These are phyloP conservation scores for Otolemur crassicaudatus DNA, from an alignment of 2,797 vertebrate species.

Conservation along the genomic window DNA sequence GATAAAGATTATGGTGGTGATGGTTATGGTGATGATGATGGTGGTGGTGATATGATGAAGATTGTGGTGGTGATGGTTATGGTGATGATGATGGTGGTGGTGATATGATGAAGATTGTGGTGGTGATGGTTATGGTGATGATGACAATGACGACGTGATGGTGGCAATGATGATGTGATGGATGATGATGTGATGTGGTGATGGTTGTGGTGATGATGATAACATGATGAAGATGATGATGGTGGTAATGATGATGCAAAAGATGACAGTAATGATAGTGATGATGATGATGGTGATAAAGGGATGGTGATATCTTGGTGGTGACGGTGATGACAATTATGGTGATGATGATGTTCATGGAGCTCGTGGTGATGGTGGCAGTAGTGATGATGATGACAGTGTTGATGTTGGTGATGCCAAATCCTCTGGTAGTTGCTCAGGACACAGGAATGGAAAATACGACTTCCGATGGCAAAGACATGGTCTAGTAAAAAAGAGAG, in stretches of 20 bases:
- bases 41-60: not conserved
- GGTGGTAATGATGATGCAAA: not conserved
- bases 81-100: too few species aligned
- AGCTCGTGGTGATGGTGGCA: not conserved
- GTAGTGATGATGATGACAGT: fast-evolving
- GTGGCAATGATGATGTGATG: not conserved
- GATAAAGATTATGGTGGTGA: not conserved
- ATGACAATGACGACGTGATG: too few species aligned
- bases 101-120: too few species aligned
- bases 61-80: too few species aligned
- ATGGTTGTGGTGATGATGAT: not conserved
- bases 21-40: not conserved
- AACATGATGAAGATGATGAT: not conserved
- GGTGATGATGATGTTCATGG: not conserved
- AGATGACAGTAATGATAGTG: too few species aligned
- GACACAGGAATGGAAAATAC: not conserved
- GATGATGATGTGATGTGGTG: not conserved
- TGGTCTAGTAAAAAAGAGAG: not conserved
- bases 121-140: too few species aligned
- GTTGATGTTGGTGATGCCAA: not conserved
- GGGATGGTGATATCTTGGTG: too few species aligned
- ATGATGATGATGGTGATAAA: not conserved
- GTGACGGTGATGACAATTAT: too few species aligned
- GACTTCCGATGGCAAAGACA: not conserved
- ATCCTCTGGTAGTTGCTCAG: not conserved